These are phyloP conservation scores for Conus ventricosus DNA, from an alignment of 1,140 invertebrate genomes.

Conservation along the genomic window DNA sequence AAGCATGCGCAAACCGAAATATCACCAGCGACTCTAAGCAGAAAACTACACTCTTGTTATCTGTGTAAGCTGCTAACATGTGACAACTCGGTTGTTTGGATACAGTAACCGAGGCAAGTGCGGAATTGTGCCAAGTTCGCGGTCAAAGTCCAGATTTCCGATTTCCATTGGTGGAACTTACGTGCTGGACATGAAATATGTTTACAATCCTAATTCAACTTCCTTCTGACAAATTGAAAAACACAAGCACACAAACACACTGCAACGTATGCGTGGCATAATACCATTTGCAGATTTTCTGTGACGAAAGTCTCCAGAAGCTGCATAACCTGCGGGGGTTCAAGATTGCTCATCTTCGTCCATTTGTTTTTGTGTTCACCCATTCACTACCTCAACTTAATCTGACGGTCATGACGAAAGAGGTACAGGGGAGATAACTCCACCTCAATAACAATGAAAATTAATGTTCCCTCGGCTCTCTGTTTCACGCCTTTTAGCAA, in stretches of 20 bases:
- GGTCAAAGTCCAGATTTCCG: slow-evolving; percentile 15
- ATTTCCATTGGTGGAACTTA: too few species aligned
- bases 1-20: too few species aligned
- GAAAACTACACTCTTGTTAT: too few species aligned
- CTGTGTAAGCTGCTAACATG: not conserved
- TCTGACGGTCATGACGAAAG: not conserved
- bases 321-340: not conserved
- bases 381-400: not conserved
- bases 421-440: not conserved
- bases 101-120: not conserved
- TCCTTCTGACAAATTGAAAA: not conserved
- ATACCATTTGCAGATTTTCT: slow-evolving; percentile 19
- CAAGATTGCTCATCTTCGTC: not conserved
- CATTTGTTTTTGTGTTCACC: slow-evolving; percentile 24
- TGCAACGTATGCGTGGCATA: not conserved
- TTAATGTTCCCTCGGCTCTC: too few species aligned
- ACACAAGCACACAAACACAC: not conserved
- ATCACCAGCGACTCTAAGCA: too few species aligned
- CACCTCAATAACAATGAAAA: not conserved
- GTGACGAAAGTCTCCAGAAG: slow-evolving; percentile 13
- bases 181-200: not conserved
- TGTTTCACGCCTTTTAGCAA: not conserved
- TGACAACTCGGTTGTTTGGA: not conserved
- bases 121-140: not conserved
- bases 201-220: not conserved